These are phyloP conservation scores for Corynorhinus townsendii DNA, from an alignment of 2,113 vertebrate genomes.

Conservation along the genomic window DNA sequence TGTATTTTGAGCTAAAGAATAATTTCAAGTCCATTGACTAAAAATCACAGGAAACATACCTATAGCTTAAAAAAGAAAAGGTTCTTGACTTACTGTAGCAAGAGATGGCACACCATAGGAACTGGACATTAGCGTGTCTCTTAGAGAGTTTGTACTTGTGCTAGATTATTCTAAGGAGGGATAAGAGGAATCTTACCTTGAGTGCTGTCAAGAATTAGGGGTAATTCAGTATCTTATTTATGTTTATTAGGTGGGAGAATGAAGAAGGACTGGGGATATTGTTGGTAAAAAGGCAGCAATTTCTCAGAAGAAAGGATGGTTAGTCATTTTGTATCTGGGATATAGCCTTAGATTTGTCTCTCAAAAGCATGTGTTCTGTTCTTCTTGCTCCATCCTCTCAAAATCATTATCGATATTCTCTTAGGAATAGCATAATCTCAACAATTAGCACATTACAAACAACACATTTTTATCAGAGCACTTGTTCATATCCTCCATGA, in stretches of 20 bases:
- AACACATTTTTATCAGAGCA: conserved; percentile 32
- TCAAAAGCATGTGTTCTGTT: neutral
- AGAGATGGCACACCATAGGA: neutral
- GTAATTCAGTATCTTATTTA: neutral
- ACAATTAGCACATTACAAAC: neutral
- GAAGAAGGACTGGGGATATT: neutral
- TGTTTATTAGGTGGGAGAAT: neutral
- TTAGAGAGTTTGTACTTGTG: neutral
- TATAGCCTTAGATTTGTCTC: neutral
- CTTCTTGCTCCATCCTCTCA: neutral
- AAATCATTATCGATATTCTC: neutral
- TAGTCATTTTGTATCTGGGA: neutral
- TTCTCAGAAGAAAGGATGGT: neutral
- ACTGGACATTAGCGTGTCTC: neutral
- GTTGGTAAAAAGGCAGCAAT: neutral
- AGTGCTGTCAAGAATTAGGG: neutral
- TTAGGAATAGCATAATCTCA: conserved; percentile 9
- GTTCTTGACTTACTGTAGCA: neutral
- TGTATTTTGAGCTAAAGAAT: neutral
- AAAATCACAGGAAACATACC: neutral
- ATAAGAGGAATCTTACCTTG: neutral
- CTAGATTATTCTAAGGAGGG: neutral
- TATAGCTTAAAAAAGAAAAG: neutral
- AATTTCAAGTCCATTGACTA: neutral
- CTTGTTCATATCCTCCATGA: conserved; percentile 13